Evolutionary conservation across 2,797 vertebrate genomes (phyloP).

Genomic region (Pipistrellus pipistrellus): DNA sequence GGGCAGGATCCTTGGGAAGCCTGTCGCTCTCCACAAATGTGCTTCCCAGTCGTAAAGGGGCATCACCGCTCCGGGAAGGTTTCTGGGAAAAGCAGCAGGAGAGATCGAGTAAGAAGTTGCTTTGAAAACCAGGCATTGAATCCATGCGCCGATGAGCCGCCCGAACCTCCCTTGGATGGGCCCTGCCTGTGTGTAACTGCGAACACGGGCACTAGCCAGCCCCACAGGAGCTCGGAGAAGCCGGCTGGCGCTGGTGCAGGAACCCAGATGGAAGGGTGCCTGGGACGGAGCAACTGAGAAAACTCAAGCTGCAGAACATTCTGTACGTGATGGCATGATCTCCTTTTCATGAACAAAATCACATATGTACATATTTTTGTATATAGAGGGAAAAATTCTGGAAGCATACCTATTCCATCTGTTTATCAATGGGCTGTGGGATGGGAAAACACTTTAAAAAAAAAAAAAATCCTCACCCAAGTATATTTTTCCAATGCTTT

Average conservation of each 20-base stretch:
- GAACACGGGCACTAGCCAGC: background rate
- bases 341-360: slow-evolving; percentile 22
- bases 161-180: background rate
- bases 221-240: background rate
- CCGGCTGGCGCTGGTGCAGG: background rate
- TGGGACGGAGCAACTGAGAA: background rate
- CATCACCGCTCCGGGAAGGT: background rate
- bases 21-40: background rate
- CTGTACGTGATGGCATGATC: background rate
- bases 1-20: background rate
- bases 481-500: too few relatives aligned
- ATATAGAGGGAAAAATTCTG: background rate
- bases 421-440: background rate
- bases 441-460: background rate
- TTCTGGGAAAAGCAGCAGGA: slow-evolving; percentile 1
- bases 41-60: background rate
- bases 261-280: background rate
- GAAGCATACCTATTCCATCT: background rate
- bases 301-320: background rate
- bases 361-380: background rate
- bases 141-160: background rate
- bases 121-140: slow-evolving; percentile 10
- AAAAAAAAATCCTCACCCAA: too few relatives aligned
- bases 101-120: background rate
- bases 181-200: background rate